A percentile compares a stretch with the other conserved stretches of the same genome.
phyloP scores from a whole-genome alignment of 2,113 vertebrate species.

The Syngnathoides biaculeatus region DNA sequence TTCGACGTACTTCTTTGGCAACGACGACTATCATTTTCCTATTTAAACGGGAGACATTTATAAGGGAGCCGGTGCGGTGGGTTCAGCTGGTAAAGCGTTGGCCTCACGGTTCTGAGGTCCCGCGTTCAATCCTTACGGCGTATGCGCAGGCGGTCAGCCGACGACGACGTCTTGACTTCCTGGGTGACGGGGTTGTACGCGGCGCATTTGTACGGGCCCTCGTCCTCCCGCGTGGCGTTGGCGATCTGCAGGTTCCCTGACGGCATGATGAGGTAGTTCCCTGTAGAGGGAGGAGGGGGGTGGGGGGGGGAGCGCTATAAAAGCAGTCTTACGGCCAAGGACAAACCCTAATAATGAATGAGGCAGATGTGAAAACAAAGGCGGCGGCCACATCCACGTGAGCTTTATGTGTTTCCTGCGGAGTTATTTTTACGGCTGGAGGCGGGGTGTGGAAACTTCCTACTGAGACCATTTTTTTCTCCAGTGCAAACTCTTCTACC shows the following conservation, averaged over 20 bases:
- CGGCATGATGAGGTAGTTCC: constrained; percentile 98
- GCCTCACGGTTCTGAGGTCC: too few relatives aligned
- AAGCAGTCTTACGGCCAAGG: not conserved
- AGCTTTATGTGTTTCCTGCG: not conserved
- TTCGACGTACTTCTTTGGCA: too few relatives aligned
- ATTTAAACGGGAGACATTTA: not conserved
- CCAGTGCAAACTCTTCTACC: not conserved
- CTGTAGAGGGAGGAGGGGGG: constrained; percentile 60
- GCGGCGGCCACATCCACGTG: not conserved
- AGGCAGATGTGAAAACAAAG: not conserved
- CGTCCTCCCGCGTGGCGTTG: constrained; percentile 91
- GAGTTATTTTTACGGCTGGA: not conserved
- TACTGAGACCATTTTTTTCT: not conserved
- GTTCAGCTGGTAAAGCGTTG: too few relatives aligned
- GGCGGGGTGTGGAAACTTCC: not conserved
- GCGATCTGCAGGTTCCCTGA: constrained; percentile 96
- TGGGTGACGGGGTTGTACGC: constrained; percentile 95
- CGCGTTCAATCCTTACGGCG: too few relatives aligned
- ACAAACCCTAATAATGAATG: not conserved
- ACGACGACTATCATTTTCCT: not conserved
- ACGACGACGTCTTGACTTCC: constrained; percentile 91
- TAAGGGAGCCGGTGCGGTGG: too few relatives aligned
- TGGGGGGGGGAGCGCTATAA: constrained; percentile 1
- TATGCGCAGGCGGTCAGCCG: constrained; percentile 89
- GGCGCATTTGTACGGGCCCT: constrained; percentile 92